Evolutionary conservation across 1,140 invertebrate species (phyloP), one percentile per base, ranked within the genome.

Genomic region (Matsumurasca onukii): DNA sequence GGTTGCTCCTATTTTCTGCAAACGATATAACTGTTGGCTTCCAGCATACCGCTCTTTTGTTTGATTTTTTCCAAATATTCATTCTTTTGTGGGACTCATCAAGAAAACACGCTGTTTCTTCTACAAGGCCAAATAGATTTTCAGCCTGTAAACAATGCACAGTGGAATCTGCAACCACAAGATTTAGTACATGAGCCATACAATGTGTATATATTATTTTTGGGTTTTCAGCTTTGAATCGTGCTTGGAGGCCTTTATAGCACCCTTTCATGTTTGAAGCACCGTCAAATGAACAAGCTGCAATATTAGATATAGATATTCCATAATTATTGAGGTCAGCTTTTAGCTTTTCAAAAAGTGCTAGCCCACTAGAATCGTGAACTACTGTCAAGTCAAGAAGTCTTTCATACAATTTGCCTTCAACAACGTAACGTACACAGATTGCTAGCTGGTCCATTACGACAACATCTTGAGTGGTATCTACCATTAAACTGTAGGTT

Each of bases 391-490:
- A n/a, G n/a, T n/a, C n/a, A n/a, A n/a, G n/a, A n/a, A n/a, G n/a
- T n/a, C n/a, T n/a, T n/a, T n/a, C n/a, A n/a, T n/a, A n/a, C n/a
- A n/a, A n/a, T n/a, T n/a, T n/a, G n/a, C n/a, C n/a, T n/a, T n/a
- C n/a, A n/a, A n/a, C n/a, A n/a, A 66, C 45, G 48, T 71, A 71
- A 31, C 67, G 59, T 15, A 71, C 67, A 34, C 70, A 71, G 31
- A 71, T 71, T 15, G 67, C 70, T 25, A 71, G 45, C 66, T 69
- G 70, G 25, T 71, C 68, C 70, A 71, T 71, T 13, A 71, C 62
- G 20, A 62, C 27, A 17, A 68, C 31, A 69, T 71, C 67, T 66
- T 71, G 68, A 20, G 70, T 71, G 34, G 24, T 66, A 48, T 71
- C 67, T 25, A 71, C 51, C 67, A 71, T 69, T 34, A 71, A 25